Conservation (phyloP, 2,888 invertebrate species). For the Hololepta plana region DNA sequence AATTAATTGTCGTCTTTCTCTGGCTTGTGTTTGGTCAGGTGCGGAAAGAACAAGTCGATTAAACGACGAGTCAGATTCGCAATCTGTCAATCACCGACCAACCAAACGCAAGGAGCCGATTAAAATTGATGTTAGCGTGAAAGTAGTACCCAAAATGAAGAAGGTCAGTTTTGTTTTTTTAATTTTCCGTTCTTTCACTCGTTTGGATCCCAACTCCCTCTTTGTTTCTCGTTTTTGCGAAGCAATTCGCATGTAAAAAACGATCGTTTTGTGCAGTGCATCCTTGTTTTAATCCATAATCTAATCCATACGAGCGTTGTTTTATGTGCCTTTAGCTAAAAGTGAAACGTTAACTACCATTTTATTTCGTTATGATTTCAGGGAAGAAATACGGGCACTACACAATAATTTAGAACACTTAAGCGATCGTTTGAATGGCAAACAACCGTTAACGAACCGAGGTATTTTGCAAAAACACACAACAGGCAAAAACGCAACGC, state of each 20-base stretch:
- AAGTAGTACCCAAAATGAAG: constrained; percentile 44
- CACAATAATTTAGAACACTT: constrained; percentile 60
- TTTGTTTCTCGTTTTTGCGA: no score
- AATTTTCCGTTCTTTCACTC: no score
- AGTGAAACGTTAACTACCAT: constrained; percentile 29
- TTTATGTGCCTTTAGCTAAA: constrained; percentile 29
- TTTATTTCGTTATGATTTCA: constrained; percentile 30
- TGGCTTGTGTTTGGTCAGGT: constrained; percentile 27
- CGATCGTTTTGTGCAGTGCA: constrained; percentile 2
- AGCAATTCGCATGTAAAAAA: constrained; percentile 1
- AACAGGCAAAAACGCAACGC: no score
- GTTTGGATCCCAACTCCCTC: no score
- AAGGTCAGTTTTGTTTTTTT: constrained; percentile 24
- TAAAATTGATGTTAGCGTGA: constrained; percentile 62
- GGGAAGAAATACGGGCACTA: constrained; percentile 64
- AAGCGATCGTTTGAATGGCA: constrained; percentile 26
- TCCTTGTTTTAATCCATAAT: neutral
- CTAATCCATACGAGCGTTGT: neutral
- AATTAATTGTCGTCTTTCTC: no score
- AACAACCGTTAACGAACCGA: constrained; percentile 14
- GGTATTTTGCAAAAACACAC: constrained; percentile 14
- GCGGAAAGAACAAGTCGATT: constrained; percentile 24
- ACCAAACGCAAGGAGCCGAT: constrained; percentile 46
- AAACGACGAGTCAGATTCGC: constrained; percentile 29
- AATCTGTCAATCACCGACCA: constrained; percentile 25